Conservation (phyloP, 1,140 invertebrate species). For the Metaphire vulgaris region DNA sequence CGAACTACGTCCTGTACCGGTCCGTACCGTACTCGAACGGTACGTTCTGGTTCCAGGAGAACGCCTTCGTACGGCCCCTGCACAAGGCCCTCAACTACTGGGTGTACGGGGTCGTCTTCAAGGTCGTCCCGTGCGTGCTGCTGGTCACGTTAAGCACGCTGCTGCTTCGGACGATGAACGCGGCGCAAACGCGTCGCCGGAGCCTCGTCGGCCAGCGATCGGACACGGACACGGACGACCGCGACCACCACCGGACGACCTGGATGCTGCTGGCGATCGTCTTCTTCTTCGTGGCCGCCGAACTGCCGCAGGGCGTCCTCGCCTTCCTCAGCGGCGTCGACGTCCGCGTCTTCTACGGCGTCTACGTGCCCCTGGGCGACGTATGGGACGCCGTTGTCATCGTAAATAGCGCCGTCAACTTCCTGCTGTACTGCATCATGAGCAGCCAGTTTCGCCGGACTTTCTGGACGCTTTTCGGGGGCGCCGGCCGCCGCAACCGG, state of each 20-base stretch:
- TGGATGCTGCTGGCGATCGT: constrained; percentile 82
- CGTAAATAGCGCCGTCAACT: constrained; percentile 10
- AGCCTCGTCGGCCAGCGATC: constrained; percentile 39
- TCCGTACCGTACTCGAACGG: background rate
- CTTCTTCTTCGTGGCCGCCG: constrained; percentile 75
- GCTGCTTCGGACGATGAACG: constrained; percentile 68
- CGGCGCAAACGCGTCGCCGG: constrained; percentile 40
- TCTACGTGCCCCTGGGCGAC: background rate
- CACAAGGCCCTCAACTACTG: constrained; percentile 22
- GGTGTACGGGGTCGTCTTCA: constrained; percentile 20
- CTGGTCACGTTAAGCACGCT: constrained; percentile 72
- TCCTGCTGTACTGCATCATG: constrained; percentile 17
- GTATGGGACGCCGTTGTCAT: constrained; percentile 4
- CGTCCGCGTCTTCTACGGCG: constrained; percentile 40
- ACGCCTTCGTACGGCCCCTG: background rate
- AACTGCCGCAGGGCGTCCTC: constrained; percentile 63
- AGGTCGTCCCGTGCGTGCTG: constrained; percentile 65
- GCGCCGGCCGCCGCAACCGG: background rate
- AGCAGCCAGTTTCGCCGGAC: constrained; percentile 6
- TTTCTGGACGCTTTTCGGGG: constrained; percentile 14
- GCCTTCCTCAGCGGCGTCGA: constrained; percentile 42
- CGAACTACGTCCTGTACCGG: constrained; percentile 11
- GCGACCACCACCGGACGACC: constrained; percentile 73
- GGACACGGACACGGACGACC: background rate
- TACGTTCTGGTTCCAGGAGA: constrained; percentile 11